A percentile compares a stretch with the other conserved stretches of the same genome.
phyloP scores from a whole-genome alignment of 2,888 invertebrate species.

The Drosophila ustulata region DNA sequence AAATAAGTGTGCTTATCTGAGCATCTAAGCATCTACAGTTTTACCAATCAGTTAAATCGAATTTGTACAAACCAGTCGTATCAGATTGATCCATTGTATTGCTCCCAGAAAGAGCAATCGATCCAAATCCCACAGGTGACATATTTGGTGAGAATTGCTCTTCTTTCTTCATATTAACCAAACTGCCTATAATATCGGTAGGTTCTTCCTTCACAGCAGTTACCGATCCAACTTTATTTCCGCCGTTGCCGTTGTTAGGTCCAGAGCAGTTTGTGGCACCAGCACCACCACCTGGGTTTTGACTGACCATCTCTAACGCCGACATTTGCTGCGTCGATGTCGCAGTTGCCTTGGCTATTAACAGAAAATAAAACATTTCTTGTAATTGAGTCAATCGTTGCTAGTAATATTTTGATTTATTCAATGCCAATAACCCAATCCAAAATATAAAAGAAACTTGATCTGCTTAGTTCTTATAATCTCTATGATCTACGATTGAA shows the following conservation, averaged over 20 bases:
- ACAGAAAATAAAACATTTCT: not conserved
- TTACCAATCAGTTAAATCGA: not conserved
- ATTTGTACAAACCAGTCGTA: slow-evolving; percentile 50
- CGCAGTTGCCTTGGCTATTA: not conserved
- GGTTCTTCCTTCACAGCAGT: slow-evolving; percentile 73
- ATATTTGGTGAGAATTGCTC: slow-evolving; percentile 78
- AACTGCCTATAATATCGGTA: slow-evolving; percentile 64
- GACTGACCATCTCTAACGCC: slow-evolving; percentile 36
- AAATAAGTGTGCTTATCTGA: too few species aligned
- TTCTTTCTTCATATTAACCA: slow-evolving; percentile 81
- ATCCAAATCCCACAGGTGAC: slow-evolving; percentile 83
- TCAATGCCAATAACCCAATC: too few species aligned
- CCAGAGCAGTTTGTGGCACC: not conserved
- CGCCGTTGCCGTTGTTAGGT: slow-evolving; percentile 15
- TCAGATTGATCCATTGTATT: slow-evolving; percentile 52
- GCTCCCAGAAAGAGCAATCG: slow-evolving; percentile 54
- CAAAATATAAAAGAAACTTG: too few species aligned
- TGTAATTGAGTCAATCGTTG: not conserved
- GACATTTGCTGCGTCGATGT: not conserved
- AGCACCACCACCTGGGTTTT: slow-evolving; percentile 1
- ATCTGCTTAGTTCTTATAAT: too few species aligned
- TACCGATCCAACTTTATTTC: slow-evolving; percentile 14
- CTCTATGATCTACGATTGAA: too few species aligned
- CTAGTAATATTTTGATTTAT: not conserved
- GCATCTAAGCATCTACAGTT: not conserved